Base-by-base conservation (phyloP, 92 coral and sea anemone species). In the Bergia sp. region DNA sequence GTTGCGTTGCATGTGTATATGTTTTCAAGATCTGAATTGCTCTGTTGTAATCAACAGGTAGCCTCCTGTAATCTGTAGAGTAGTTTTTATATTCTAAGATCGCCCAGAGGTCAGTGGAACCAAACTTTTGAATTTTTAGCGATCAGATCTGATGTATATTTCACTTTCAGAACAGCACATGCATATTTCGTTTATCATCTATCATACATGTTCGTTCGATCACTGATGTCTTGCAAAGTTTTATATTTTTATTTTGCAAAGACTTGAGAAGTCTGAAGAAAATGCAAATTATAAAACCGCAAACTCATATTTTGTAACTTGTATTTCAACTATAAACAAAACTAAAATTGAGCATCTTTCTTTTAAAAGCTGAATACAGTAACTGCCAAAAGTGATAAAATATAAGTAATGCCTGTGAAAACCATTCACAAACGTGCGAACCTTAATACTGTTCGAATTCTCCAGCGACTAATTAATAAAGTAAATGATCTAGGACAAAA, bases 391-490 rank as follows among this genome's bases (percentile, higher is more conserved):
- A 71, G 61, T 23, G 40, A 50, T 43, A 71, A 73, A 4, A n/a
- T 4, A 42, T 36, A 2, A 39, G 37, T 38, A 3, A 20, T 76
- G 53, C 23, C 69, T 73, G 73, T 37, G 39, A 82, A 84, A 72
- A 29, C 79, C 49, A 37, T 84, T 38, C 69, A 73, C 45, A 84
- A 47, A 72, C 79, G 18, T 18, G n/a, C 42, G 37, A 0, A 38
- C 75, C 58, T 29, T 29, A 29, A 29, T 29, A 29, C 29, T 29
- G 74, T 82, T 65, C 41, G 41, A 44, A 69, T 83, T 47, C 58
- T 83, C 78, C 42, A 38, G 77, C 55, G 77, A 16, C 87, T 49
- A 69, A 71, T 84, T 84, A 36, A 15, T 79, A 84, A 83, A 66
- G 61, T 69, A 67, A 83, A 67, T 41, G 47, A 69, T 3, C 38